Evolutionary conservation across 2,797 vertebrate genomes (phyloP), one percentile per base, ranked within the genome.

Genomic region (Oreochromis mossambicus): DNA sequence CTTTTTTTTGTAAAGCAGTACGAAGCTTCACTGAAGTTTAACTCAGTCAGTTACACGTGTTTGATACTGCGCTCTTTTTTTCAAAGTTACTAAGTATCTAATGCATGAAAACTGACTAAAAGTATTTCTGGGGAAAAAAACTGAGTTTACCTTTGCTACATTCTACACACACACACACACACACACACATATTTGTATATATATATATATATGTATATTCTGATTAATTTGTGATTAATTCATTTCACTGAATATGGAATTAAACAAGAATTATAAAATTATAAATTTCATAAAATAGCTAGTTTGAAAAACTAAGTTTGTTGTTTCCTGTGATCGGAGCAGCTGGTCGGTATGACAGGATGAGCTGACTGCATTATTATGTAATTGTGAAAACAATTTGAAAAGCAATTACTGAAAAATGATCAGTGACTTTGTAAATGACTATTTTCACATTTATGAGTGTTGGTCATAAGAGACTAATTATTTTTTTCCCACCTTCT

Each of bases 261-360:
- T 68, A 68, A 41, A 21, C 3, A 0, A 41, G 3, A 2, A 6
- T 24, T 9, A 6, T 68, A 7, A 36, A 58, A 17, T 17, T 17
- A 26, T 58, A 58, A 26, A 58, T 32, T 51, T 51, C 6, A 51
- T 51, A 6, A n/a, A 58, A 61, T 36, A 63, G 0, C 63, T 14
- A 0, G 0, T 63, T 61, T 61, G 56, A 36, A 36, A 36, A n/a
- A 61, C 61, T 0, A n/a, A 0, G 7, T 68, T 43, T 41, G 66
- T 6, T 8, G 13, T 46, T 70, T 46, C 5, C 38, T 70, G 21
- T 70, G 38, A 43, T 24, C 6, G 6, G 21, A 70, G 13, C 38
- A 70, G 13, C 66, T 26, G 38, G 2, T 24, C 2, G 2, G 21
- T 70, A 2, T 41, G 36, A 41, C 36, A 41, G 58, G 58, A n/a